Percentiles rank a stretch among this genome's conserved stretches.
These are phyloP conservation scores for Hoplodrina blanda DNA, from an alignment of 2,888 invertebrate species.

Conservation along the genomic window DNA sequence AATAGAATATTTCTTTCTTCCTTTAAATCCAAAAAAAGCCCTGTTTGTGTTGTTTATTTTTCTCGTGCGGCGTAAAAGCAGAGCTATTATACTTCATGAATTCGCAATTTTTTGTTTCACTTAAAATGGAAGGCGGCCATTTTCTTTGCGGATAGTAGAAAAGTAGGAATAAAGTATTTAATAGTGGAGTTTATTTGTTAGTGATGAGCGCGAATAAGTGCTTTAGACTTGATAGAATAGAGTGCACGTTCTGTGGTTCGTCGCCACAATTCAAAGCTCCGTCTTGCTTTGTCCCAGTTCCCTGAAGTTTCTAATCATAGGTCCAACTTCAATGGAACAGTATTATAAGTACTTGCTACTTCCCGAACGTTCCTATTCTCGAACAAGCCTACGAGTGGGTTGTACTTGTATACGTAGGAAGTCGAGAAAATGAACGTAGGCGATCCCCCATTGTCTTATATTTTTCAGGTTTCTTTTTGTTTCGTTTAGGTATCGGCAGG, in stretches of 20 bases:
- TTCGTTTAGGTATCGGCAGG: slow-evolving; percentile 30
- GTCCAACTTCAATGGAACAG: slow-evolving; percentile 51
- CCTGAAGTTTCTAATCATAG: slow-evolving; percentile 59
- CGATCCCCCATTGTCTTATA: slow-evolving; percentile 62
- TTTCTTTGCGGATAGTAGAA: slow-evolving; percentile 35
- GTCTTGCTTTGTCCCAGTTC: slow-evolving; percentile 52
- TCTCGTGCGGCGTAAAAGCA: slow-evolving; percentile 21
- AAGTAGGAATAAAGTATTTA: slow-evolving; percentile 33
- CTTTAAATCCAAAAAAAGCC: slow-evolving; percentile 24
- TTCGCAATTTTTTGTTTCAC: slow-evolving; percentile 51
- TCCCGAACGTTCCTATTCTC: slow-evolving; percentile 34
- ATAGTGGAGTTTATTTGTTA: slow-evolving; percentile 38
- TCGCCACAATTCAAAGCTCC: slow-evolving; percentile 55
- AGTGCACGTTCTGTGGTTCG: slow-evolving; percentile 29
- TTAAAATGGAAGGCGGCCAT: slow-evolving; percentile 54
- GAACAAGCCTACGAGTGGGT: slow-evolving; percentile 53
- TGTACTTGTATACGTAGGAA: slow-evolving; percentile 25
- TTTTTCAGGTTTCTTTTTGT: slow-evolving; percentile 39
- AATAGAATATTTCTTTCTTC: slow-evolving; percentile 14
- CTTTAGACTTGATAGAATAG: slow-evolving; percentile 43
- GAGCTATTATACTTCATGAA: slow-evolving; percentile 48
- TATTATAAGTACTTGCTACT: slow-evolving; percentile 35
- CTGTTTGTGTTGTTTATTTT: slow-evolving; percentile 24
- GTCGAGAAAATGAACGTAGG: slow-evolving; percentile 55
- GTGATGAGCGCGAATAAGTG: slow-evolving; percentile 13